These are phyloP conservation scores for Cyclina sinensis DNA, from an alignment of 1,140 invertebrate species.

Conservation along the genomic window DNA sequence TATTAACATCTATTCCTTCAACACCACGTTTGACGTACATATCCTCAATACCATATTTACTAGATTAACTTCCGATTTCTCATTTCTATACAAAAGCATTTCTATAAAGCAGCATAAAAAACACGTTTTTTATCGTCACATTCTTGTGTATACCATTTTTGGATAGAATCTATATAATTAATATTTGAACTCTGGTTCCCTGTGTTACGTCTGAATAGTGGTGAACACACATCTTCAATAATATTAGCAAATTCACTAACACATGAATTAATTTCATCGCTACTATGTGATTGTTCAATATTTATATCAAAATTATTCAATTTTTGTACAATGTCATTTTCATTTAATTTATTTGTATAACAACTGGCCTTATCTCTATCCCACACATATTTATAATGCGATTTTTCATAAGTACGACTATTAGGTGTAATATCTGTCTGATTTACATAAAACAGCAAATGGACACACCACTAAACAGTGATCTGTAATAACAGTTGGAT, in stretches of 20 bases:
- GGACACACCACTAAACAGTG: background rate
- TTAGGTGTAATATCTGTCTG: background rate
- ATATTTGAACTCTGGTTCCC: no score
- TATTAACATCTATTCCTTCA: no score
- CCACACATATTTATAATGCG: no score
- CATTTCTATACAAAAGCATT: no score
- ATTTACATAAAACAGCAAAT: background rate
- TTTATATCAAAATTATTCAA: background rate
- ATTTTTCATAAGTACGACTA: background rate
- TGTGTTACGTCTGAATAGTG: background rate
- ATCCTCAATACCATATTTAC: no score
- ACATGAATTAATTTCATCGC: background rate
- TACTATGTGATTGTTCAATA: background rate
- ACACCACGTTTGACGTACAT: no score
- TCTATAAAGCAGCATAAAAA: no score
- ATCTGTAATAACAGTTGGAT: slow-evolving; percentile 2
- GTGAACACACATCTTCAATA: background rate
- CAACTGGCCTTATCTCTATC: no score
- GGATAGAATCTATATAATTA: no score
- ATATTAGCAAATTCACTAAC: background rate
- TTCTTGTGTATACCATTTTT: no score
- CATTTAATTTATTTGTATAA: background rate
- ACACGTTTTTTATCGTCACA: no score
- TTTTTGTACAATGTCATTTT: background rate
- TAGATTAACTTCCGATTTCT: no score